These are phyloP conservation scores for Emydoidea blandingii DNA, from an alignment of 2,797 vertebrate genomes.

Conservation along the genomic window DNA sequence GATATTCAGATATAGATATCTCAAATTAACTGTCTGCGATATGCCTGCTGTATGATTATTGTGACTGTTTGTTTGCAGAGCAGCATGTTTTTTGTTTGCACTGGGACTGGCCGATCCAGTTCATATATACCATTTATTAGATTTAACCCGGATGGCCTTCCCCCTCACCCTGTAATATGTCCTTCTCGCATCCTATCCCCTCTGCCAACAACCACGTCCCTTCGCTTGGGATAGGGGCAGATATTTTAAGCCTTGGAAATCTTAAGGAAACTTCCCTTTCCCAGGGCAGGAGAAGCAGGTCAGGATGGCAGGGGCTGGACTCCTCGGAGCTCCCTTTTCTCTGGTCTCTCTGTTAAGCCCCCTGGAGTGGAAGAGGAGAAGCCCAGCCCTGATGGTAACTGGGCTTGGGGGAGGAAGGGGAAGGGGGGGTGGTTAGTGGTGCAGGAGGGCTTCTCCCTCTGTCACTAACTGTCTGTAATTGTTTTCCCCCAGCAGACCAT, in stretches of 20 bases:
- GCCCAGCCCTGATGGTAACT: background rate
- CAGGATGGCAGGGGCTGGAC: background rate
- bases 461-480: conserved; percentile 53
- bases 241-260: background rate
- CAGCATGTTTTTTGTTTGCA: conserved; percentile 1
- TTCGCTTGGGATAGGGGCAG: background rate
- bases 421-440: background rate
- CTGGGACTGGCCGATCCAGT: background rate
- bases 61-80: background rate
- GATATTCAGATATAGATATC: background rate
- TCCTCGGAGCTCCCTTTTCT: background rate
- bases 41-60: background rate
- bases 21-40: conserved; percentile 26
- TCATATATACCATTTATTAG: background rate
- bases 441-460: conserved; percentile 23
- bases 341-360: background rate
- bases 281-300: background rate
- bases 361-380: background rate
- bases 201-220: background rate
- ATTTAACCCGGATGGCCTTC: background rate
- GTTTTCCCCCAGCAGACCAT: conserved; percentile 84
- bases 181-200: background rate
- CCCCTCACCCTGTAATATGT: background rate
- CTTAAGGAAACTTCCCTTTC: background rate
- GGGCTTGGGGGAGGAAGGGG: conserved; percentile 1